Percentiles rank a stretch among this genome's conserved stretches.
Evolutionary conservation across 2,888 invertebrate genomes (phyloP).

Genomic region (Thera obeliscata): DNA sequence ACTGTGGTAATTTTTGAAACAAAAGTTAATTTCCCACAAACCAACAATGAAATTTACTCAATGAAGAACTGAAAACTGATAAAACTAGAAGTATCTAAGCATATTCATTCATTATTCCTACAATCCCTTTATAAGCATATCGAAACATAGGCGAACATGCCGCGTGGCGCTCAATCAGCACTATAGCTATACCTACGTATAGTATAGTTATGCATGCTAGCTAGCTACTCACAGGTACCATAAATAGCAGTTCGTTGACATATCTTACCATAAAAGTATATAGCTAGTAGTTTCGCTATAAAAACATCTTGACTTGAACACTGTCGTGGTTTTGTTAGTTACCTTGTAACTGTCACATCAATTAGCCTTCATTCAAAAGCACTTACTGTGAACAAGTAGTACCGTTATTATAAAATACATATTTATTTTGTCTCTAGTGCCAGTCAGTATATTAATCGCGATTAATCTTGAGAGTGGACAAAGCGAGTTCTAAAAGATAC

Average conservation of each 20-base stretch:
- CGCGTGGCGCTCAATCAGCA: not conserved
- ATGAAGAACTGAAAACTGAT: not conserved
- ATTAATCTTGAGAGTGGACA: too few relatives aligned
- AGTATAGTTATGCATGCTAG: not conserved
- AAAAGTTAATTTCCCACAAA: too few relatives aligned
- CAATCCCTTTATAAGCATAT: not conserved
- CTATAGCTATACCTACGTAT: too few relatives aligned
- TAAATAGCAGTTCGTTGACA: slow-evolving; percentile 45
- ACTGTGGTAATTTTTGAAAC: too few relatives aligned
- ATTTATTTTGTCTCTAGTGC: too few relatives aligned
- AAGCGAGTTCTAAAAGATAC: too few relatives aligned
- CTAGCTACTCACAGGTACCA: slow-evolving; percentile 11
- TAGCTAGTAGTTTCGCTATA: slow-evolving; percentile 36
- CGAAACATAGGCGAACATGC: not conserved
- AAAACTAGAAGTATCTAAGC: not conserved
- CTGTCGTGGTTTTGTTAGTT: slow-evolving; percentile 23
- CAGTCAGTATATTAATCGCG: too few relatives aligned
- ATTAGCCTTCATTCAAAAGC: slow-evolving; percentile 29
- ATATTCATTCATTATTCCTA: not conserved
- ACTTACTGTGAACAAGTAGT: slow-evolving; percentile 22
- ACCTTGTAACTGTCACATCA: slow-evolving; percentile 28
- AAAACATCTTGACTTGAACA: slow-evolving; percentile 25
- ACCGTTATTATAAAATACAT: slow-evolving; percentile 18
- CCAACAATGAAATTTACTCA: too few relatives aligned
- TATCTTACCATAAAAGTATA: slow-evolving; percentile 39